Conservation (phyloP, 2,113 vertebrate genomes). For the Psittacara wagleri region DNA sequence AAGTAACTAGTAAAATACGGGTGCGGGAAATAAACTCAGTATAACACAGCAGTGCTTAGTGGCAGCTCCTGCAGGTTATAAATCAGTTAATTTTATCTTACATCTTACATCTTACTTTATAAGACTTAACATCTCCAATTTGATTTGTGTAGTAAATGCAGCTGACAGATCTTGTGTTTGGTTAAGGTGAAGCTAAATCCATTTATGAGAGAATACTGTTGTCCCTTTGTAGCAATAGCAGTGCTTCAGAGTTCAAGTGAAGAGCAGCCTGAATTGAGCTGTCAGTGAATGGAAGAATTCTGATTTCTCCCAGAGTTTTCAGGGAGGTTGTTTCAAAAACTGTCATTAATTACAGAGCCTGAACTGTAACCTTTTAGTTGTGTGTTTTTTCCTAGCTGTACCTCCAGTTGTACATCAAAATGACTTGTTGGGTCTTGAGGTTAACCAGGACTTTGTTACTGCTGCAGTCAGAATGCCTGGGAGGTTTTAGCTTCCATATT, state of each 20-base stretch:
- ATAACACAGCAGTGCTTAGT: background rate
- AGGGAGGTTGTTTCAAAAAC: background rate
- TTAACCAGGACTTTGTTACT: background rate
- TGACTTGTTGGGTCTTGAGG: background rate
- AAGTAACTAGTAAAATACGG: background rate
- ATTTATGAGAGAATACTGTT: background rate
- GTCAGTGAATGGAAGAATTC: background rate
- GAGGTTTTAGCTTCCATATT: background rate
- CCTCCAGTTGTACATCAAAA: background rate
- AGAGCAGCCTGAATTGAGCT: background rate
- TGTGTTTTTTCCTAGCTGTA: background rate
- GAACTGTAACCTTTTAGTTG: background rate
- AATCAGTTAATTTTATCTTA: background rate
- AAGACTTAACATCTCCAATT: background rate
- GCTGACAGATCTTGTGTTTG: background rate
- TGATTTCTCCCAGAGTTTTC: background rate
- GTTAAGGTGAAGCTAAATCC: background rate
- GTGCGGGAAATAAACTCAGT: background rate
- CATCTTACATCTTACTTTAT: background rate
- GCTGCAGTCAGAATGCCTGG: background rate
- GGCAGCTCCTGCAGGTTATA: background rate
- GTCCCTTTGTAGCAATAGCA: background rate
- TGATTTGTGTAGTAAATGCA: background rate
- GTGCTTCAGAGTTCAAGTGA: background rate
- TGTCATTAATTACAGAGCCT: background rate